Conservation (phyloP, 2,888 invertebrate species). For the Synergus itoensis region DNA sequence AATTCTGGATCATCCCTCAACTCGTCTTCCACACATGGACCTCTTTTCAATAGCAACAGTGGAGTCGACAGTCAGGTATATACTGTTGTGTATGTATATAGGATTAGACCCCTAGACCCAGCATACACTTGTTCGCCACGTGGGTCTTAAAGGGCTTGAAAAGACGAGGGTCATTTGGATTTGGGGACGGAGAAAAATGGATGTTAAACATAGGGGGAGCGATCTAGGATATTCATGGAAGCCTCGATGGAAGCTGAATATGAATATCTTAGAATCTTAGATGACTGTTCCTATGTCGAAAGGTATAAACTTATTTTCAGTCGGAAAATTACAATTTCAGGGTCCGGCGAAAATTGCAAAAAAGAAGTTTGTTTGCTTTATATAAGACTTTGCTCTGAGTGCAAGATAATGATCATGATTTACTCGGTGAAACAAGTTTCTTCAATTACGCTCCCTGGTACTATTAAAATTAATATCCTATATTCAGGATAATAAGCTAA, state of each 20-base stretch:
- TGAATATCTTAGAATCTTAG: too few relatives aligned
- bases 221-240: too few relatives aligned
- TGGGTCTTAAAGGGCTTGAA: constrained; percentile 15
- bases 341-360: too few relatives aligned
- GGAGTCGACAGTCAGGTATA: constrained; percentile 69
- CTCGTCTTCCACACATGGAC: constrained; percentile 65
- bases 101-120: background rate
- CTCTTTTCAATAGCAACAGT: constrained; percentile 63
- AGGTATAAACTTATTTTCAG: too few relatives aligned
- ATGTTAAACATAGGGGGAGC: too few relatives aligned
- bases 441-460: background rate
- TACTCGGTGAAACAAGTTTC: background rate
- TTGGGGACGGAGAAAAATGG: background rate
- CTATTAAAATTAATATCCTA: background rate
- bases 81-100: constrained; percentile 26
- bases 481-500: background rate
- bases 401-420: background rate
- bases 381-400: background rate
- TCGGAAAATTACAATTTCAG: too few relatives aligned
- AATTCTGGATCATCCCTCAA: constrained; percentile 67
- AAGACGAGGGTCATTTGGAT: background rate
- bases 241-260: too few relatives aligned
- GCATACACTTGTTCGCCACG: constrained; percentile 7
- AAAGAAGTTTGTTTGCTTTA: background rate
- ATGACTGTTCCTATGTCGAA: too few relatives aligned